Conservation (phyloP, 2,888 invertebrate genomes). For the Acleris laterana region DNA sequence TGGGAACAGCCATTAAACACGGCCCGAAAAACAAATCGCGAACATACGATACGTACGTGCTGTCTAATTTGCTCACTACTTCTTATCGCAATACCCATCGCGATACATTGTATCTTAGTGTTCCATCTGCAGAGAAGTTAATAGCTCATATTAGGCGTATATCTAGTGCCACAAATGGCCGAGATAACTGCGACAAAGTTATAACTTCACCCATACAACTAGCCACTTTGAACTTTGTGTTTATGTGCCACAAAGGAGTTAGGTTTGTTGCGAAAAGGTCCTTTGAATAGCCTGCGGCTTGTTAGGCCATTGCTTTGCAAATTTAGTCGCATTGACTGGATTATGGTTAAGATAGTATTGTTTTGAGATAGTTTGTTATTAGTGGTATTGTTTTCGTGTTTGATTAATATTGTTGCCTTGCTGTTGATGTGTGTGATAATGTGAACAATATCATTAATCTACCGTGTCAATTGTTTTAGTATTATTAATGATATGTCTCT, state of each 20-base stretch:
- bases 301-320: constrained; percentile 46
- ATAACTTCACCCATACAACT: constrained; percentile 15
- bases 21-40: constrained; percentile 38
- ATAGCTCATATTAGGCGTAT: constrained; percentile 59
- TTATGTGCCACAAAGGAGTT: constrained; percentile 16
- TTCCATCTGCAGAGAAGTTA: constrained; percentile 55
- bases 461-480: no score
- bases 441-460: no score
- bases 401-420: neutral
- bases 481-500: no score
- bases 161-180: constrained; percentile 43
- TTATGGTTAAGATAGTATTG: constrained; percentile 46
- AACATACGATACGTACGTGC: constrained; percentile 33
- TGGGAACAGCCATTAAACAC: constrained; percentile 33
- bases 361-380: constrained; percentile 33
- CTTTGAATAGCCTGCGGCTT: constrained; percentile 44
- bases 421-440: no score
- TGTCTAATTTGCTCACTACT: constrained; percentile 47
- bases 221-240: constrained; percentile 34
- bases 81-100: constrained; percentile 62
- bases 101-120: constrained; percentile 58
- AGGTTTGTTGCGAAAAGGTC: constrained; percentile 44
- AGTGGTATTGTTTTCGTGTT: constrained; percentile 23
- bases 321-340: constrained; percentile 40
- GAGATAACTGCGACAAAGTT: constrained; percentile 24